A percentile compares a stretch with the other conserved stretches of the same genome.
These are phyloP conservation scores for Synodontis membranacea DNA, from an alignment of 2,113 vertebrate species.

Conservation along the genomic window DNA sequence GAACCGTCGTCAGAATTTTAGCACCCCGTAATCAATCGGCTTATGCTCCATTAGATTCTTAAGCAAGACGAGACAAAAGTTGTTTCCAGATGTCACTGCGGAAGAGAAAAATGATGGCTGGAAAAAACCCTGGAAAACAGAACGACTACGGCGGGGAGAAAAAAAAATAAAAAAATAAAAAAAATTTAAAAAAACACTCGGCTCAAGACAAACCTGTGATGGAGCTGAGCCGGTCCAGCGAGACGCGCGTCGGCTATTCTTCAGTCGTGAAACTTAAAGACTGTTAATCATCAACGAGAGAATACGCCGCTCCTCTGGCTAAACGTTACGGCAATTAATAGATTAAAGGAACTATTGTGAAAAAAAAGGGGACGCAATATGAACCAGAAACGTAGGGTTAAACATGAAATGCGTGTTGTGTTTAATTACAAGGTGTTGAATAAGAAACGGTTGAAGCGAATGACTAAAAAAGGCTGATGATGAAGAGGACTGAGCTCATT, in stretches of 20 bases:
- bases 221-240: too few species aligned
- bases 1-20: neutral
- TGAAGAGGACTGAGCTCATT: neutral
- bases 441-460: neutral
- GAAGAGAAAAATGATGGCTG: neutral
- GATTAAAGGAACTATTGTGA: neutral
- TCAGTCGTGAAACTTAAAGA: neutral
- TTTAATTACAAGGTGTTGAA: neutral
- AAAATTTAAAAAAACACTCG: too few species aligned
- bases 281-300: neutral
- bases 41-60: slow-evolving; percentile 14
- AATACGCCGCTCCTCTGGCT: neutral
- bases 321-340: neutral
- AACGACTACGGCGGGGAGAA: too few species aligned
- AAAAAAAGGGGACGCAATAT: neutral
- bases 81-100: slow-evolving; percentile 23
- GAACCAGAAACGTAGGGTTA: too few species aligned
- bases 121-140: neutral
- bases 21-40: slow-evolving; percentile 16
- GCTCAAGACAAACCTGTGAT: neutral
- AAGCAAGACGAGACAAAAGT: slow-evolving; percentile 26
- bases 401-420: too few species aligned
- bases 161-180: too few species aligned
- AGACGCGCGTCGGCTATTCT: neutral
- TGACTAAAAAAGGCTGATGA: neutral